Base-by-base conservation (phyloP, 53 echinoderm and acorn worm species). In the Hippasteria phrygiana region DNA sequence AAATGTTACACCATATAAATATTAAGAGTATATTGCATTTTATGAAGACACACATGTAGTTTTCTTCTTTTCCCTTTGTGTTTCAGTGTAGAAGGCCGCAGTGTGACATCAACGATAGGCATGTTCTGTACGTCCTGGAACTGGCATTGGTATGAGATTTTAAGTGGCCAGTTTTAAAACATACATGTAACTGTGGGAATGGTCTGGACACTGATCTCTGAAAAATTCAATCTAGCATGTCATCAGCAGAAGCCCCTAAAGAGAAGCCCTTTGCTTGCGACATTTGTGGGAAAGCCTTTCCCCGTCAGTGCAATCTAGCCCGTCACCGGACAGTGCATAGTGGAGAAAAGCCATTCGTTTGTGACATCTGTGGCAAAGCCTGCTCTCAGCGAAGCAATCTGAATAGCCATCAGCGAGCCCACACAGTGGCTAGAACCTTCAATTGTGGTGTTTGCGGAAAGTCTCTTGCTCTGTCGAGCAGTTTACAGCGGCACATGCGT, bases 321-420 rank as follows among this genome's bases (percentile, higher is more conserved):
- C 81, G 64, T 32, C 81, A 81, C 45, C 63, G 33, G 18, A 62
- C 81, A 20, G 65, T 28, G 27, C 63, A 81, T 20, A 45, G 14
- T 17, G 45, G 43, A 8, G 81, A 65, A 16, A 41, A 22, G 43
- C 64, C 81, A 4, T 81, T 38, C 14, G 24, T 59, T 2, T 80
- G 80, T 24, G 80, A 80, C 80, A 42, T 80, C 39, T 81, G 81
- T 14, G 81, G 81, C 63, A 81, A 81, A 39, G 40, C 29, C 7
- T 65, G 40, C 7, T 43, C 66, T 8, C 42, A 43, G 7, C 9
- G 29, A 27, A 31, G 43, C 10, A 81, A 46, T 22, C 81, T 81
- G 5, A 1, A 20, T 12, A 14, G 43, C 37, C 81, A 81, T 39
- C 64, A 18, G 20, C 26, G 9, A 22, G 28, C 43, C 31, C 81